Conservation (phyloP, 2,888 invertebrate genomes). For the Cheilosia impressa region DNA sequence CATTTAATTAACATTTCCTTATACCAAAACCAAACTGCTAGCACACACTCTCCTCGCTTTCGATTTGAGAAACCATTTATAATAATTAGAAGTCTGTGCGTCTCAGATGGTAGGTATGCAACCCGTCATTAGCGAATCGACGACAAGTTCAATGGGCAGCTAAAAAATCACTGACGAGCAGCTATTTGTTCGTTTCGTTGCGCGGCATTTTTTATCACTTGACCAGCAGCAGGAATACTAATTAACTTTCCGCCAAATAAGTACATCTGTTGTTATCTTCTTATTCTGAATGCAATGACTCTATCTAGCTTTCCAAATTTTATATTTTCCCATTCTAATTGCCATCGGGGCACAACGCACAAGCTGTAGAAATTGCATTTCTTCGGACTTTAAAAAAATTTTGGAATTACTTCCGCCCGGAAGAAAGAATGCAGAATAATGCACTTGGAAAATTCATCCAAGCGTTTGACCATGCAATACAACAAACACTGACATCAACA, state of each 20-base stretch:
- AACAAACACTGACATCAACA: slow-evolving; percentile 18
- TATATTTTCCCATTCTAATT: slow-evolving; percentile 6
- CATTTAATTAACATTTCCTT: slow-evolving; percentile 47
- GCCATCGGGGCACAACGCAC: slow-evolving; percentile 7
- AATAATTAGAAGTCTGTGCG: slow-evolving; percentile 21
- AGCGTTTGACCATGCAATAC: slow-evolving; percentile 18
- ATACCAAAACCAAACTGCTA: slow-evolving; percentile 10
- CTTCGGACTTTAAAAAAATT: background rate
- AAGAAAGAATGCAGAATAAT: slow-evolving; percentile 20
- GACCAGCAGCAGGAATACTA: slow-evolving; percentile 52
- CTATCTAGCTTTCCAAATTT: slow-evolving; percentile 28
- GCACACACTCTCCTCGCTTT: slow-evolving; percentile 17
- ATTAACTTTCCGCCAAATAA: slow-evolving; percentile 63
- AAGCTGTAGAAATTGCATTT: background rate
- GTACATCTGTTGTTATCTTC: slow-evolving; percentile 41
- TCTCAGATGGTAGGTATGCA: slow-evolving; percentile 6
- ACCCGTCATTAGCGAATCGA: slow-evolving; percentile 4
- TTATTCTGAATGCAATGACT: slow-evolving; percentile 36
- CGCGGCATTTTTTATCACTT: slow-evolving; percentile 34
- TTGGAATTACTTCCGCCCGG: background rate
- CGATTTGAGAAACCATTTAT: slow-evolving; percentile 15
- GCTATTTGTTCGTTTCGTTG: background rate
- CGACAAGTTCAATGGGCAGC: slow-evolving; percentile 13
- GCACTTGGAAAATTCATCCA: slow-evolving; percentile 29
- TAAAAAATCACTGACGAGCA: slow-evolving; percentile 19